Percentiles rank a stretch among this genome's conserved stretches.
phyloP scores from a whole-genome alignment of 2,113 vertebrate genomes.

The Tupaia tana region DNA sequence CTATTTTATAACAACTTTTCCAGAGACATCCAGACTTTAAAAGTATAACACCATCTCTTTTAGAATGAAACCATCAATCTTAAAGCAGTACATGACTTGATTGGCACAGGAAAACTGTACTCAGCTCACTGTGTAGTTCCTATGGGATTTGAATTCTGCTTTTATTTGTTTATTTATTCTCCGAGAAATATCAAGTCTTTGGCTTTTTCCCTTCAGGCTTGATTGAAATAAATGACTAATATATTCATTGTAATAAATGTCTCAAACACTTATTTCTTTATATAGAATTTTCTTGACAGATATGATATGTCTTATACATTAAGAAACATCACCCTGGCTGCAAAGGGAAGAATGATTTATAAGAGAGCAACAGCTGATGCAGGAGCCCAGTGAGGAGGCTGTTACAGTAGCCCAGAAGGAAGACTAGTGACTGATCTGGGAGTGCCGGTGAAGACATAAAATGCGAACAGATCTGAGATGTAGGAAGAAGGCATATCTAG shows the following conservation, averaged over 20 bases:
- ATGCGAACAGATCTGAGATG: not conserved
- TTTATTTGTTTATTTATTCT: not conserved
- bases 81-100: not conserved
- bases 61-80: not conserved
- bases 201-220: slow-evolving; percentile 7
- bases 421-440: not conserved
- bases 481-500: not conserved
- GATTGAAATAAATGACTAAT: slow-evolving; percentile 55
- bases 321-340: not conserved
- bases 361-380: not conserved
- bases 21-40: not conserved
- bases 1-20: not conserved
- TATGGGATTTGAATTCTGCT: not conserved
- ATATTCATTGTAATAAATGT: slow-evolving; percentile 40
- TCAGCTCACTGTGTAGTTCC: not conserved
- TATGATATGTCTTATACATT: not conserved
- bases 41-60: not conserved
- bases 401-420: not conserved
- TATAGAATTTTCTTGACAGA: slow-evolving; percentile 58
- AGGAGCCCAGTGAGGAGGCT: not conserved
- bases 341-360: not conserved
- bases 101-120: not conserved
- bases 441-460: not conserved
- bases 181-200: slow-evolving; percentile 21
- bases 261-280: slow-evolving; percentile 63